phyloP scores from a whole-genome alignment of 2,797 vertebrate genomes.

The Streptopelia turtur region DNA sequence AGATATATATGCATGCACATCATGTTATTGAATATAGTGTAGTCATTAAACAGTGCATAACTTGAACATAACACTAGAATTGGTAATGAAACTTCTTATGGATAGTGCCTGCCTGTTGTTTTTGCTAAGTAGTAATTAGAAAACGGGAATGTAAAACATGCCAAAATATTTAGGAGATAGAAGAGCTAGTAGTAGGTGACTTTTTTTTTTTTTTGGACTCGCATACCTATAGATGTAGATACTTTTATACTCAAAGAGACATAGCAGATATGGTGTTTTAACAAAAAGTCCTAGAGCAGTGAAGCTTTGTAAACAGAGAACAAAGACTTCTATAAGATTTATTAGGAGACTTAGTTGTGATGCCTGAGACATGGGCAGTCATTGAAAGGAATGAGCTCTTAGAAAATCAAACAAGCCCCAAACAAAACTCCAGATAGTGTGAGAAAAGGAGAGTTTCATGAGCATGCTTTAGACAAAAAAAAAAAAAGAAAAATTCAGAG shows the following conservation, averaged over 20 bases:
- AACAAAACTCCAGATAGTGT: not conserved
- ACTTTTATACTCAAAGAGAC: not conserved
- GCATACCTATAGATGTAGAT: not conserved
- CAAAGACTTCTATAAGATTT: not conserved
- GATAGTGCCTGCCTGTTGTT: not conserved
- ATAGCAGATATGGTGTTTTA: rapidly evolving
- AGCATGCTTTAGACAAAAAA: not conserved
- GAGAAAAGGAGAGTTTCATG: not conserved
- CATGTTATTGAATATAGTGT: not conserved
- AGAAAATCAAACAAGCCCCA: not conserved
- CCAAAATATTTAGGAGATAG: not conserved
- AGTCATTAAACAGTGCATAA: not conserved
- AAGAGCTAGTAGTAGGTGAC: not conserved
- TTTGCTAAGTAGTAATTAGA: not conserved
- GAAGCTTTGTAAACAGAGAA: not conserved
- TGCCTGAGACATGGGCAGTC: not conserved
- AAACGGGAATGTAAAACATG: not conserved
- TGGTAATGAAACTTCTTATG: not conserved
- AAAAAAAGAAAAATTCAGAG: not conserved
- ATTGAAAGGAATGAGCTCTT: not conserved
- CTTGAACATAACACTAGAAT: not conserved
- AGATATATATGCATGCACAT: not conserved
- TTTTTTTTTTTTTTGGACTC: not conserved
- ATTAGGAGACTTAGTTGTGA: not conserved
- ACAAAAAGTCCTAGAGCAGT: not conserved